A percentile compares a stretch with the other conserved stretches of the same genome.
Conservation (phyloP, 2,797 vertebrate species). For the Hafferia zeledoni region DNA sequence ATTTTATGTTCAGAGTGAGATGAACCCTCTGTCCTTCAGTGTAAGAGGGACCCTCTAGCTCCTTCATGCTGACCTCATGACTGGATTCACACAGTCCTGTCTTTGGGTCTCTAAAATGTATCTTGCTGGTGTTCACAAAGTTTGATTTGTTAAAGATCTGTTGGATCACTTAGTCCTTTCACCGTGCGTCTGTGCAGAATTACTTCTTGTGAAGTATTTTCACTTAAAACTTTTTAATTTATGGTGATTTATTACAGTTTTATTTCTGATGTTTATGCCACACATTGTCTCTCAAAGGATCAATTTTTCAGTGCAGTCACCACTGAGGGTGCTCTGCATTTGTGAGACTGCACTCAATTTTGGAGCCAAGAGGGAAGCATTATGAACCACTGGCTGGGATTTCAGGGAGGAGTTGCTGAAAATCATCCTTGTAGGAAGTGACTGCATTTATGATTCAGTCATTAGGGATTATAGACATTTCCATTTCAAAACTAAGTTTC, state of each 20-base stretch:
- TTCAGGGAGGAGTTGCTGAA: conserved; percentile 2
- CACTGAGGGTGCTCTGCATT: background rate
- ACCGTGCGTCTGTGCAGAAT: background rate
- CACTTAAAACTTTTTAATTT: background rate
- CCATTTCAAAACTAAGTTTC: background rate
- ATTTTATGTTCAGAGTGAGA: background rate
- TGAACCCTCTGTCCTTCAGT: background rate
- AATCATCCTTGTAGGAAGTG: background rate
- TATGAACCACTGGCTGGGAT: background rate
- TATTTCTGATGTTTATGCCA: conserved; percentile 34
- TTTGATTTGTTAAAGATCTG: conserved; percentile 9
- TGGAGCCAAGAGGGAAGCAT: background rate
- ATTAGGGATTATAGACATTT: background rate
- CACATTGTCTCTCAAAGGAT: conserved; percentile 1
- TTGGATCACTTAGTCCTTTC: conserved; percentile 18
- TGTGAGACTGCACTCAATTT: background rate
- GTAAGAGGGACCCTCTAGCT: background rate
- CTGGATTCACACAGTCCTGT: background rate
- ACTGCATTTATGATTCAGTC: background rate
- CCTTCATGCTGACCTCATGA: background rate
- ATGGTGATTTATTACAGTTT: conserved; percentile 1
- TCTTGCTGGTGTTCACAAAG: background rate
- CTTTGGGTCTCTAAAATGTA: background rate
- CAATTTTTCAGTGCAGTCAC: background rate
- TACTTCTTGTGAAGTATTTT: background rate